These are phyloP conservation scores for Odontamblyopus lacepedii DNA, from an alignment of 2,797 vertebrate genomes.

Conservation along the genomic window DNA sequence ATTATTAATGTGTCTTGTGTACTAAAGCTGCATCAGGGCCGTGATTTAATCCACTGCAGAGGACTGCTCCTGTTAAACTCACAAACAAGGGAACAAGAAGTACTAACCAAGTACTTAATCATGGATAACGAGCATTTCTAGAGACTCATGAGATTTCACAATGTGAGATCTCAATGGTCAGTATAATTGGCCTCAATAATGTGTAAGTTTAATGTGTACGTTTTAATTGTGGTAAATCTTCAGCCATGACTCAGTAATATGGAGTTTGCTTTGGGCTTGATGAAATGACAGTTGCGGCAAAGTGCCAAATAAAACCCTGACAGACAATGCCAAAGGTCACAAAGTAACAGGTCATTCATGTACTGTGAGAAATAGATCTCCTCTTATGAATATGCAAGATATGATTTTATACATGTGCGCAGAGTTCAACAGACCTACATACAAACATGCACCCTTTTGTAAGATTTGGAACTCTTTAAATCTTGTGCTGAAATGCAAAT, in stretches of 20 bases:
- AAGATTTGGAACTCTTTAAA: constrained; percentile 29
- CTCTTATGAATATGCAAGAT: neutral
- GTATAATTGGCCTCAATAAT: too few species aligned
- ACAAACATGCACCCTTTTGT: constrained; percentile 21
- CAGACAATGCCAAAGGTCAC: constrained; percentile 8
- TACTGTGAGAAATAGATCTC: neutral
- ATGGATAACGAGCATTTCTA: neutral
- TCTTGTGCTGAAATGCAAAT: constrained; percentile 52
- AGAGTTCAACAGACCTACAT: neutral
- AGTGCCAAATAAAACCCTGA: constrained; percentile 12
- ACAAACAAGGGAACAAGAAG: neutral
- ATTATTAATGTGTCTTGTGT: constrained; percentile 2
- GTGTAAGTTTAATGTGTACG: too few species aligned
- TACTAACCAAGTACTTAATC: neutral
- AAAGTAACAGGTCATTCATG: neutral
- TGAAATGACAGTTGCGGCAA: neutral
- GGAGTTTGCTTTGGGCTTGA: neutral
- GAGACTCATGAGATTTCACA: neutral
- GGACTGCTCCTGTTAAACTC: neutral
- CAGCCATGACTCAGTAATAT: neutral
- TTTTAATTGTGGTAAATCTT: neutral
- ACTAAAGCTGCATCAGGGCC: neutral
- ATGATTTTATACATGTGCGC: constrained; percentile 4
- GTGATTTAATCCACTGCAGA: constrained; percentile 6
- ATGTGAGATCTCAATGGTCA: neutral